These are phyloP conservation scores for Drosophila lacicola DNA, from an alignment of 2,888 invertebrate species.

Conservation along the genomic window DNA sequence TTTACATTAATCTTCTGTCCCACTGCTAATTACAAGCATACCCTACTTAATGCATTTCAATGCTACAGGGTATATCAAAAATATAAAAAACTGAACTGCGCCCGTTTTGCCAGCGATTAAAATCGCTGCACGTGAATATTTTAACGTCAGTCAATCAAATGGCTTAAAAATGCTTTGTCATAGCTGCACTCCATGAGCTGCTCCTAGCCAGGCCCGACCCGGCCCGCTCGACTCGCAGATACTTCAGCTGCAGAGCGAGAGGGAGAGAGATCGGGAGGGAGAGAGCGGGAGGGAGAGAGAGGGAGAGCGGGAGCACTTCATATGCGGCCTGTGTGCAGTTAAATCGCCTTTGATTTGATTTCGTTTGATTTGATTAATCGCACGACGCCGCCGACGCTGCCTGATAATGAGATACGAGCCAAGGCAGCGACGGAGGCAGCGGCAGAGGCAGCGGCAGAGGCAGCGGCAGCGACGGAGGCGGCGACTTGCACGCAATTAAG, in stretches of 20 bases:
- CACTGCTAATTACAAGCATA: not conserved
- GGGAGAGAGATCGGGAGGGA: not conserved
- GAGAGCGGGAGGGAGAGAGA: too few species aligned
- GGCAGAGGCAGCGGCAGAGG: conserved; percentile 24
- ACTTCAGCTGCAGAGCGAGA: conserved; percentile 32
- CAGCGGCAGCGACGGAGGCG: conserved; percentile 18
- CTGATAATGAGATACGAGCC: conserved; percentile 55
- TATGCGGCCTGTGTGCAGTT: conserved; percentile 63
- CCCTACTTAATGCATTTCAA: not conserved
- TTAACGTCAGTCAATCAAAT: conserved; percentile 83
- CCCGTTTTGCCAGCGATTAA: conserved; percentile 69
- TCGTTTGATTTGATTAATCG: conserved; percentile 80
- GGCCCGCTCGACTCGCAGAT: conserved; percentile 45
- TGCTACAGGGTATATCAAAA: conserved; percentile 30
- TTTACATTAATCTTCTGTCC: too few species aligned
- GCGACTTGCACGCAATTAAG: conserved; percentile 75
- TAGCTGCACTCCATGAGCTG: conserved; percentile 53
- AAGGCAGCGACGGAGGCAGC: conserved; percentile 13
- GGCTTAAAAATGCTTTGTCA: conserved; percentile 82
- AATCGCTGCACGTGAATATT: conserved; percentile 79
- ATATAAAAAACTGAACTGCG: conserved; percentile 60
- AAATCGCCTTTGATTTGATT: conserved; percentile 79
- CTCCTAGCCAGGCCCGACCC: conserved; percentile 11
- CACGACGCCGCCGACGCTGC: conserved; percentile 53
- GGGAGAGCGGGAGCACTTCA: conserved; percentile 39